Percentiles rank a stretch among this genome's conserved stretches.
These are phyloP conservation scores for Sebastes nivosus DNA, from an alignment of 2,797 vertebrate genomes.

Conservation along the genomic window DNA sequence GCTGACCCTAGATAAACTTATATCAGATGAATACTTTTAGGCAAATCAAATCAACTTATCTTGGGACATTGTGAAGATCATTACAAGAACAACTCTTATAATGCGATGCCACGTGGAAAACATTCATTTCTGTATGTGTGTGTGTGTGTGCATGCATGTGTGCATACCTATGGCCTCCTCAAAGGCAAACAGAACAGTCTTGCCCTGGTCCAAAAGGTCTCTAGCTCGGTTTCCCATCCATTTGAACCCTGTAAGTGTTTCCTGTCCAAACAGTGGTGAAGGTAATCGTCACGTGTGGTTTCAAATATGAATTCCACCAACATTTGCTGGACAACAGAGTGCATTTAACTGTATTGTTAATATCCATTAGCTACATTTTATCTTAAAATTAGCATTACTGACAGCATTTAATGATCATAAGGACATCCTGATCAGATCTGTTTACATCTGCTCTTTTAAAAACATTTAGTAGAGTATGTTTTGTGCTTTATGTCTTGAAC, in stretches of 20 bases:
- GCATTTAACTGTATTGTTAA: neutral
- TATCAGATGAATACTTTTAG: constrained; percentile 7
- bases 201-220: constrained; percentile 91
- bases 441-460: too few species aligned
- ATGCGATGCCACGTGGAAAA: neutral
- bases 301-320: neutral
- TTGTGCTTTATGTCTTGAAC: neutral
- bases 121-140: neutral
- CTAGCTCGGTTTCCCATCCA: constrained; percentile 98
- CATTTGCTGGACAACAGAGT: neutral
- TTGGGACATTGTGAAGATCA: neutral
- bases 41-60: neutral
- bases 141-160: too few species aligned
- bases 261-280: constrained; percentile 77
- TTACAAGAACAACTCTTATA: neutral
- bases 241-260: constrained; percentile 98
- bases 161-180: constrained; percentile 96
- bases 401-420: neutral
- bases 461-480: too few species aligned
- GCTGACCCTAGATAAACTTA: neutral
- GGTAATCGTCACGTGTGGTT: neutral
- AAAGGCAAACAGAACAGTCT: constrained; percentile 95
- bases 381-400: neutral
- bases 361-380: neutral
- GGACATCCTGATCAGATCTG: too few species aligned